Conservation (phyloP, 2,797 vertebrate genomes). For the Bradypodion ventrale region DNA sequence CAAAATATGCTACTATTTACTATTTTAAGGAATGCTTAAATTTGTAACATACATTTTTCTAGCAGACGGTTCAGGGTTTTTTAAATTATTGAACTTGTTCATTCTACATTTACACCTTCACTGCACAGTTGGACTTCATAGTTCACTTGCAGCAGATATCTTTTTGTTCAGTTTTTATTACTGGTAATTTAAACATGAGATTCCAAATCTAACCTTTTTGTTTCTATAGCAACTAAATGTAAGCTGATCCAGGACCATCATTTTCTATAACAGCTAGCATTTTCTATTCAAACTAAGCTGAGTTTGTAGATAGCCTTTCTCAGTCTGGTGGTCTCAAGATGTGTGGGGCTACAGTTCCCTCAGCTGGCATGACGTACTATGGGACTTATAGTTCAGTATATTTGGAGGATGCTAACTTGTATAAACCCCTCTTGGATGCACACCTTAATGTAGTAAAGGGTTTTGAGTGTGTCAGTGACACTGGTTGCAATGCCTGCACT, state of each 20-base stretch:
- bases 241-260: conserved; percentile 61
- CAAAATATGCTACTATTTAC: too few relatives aligned
- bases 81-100: conserved; percentile 52
- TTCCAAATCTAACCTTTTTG: conserved; percentile 65
- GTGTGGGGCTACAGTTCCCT: not conserved
- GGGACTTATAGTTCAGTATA: not conserved
- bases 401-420: not conserved
- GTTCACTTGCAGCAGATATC: conserved; percentile 60
- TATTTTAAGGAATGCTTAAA: conserved; percentile 21
- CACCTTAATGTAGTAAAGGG: too few relatives aligned
- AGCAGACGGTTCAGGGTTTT: conserved; percentile 39
- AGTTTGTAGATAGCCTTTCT: conserved; percentile 45
- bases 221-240: conserved; percentile 76
- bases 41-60: not conserved
- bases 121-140: conserved; percentile 50
- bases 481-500: too few relatives aligned
- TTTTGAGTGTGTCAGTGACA: too few relatives aligned
- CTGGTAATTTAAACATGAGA: conserved; percentile 65
- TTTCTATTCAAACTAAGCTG: conserved; percentile 62
- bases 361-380: not conserved
- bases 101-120: conserved; percentile 51
- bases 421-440: too few relatives aligned
- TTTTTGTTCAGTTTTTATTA: conserved; percentile 67
- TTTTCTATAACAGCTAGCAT: conserved; percentile 72
- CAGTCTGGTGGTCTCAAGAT: not conserved